phyloP scores from a whole-genome alignment of 2,113 vertebrate species.

The Myrmecobius fasciatus region DNA sequence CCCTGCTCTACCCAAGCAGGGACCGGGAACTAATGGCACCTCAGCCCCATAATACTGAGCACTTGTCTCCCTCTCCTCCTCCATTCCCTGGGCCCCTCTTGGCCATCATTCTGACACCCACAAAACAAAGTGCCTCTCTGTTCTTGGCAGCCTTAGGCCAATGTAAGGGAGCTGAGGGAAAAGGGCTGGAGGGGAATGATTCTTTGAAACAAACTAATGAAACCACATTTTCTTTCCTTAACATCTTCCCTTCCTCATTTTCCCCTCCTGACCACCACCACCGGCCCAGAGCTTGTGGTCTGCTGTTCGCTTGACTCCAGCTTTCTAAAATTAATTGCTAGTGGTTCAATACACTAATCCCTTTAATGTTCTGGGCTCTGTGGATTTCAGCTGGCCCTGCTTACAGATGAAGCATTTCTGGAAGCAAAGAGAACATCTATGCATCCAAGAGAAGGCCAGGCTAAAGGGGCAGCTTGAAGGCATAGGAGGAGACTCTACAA shows the following conservation, averaged over 20 bases:
- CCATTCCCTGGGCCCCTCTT: neutral
- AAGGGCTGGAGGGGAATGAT: neutral
- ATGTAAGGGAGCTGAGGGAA: neutral
- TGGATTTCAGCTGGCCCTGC: neutral
- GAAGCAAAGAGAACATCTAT: neutral
- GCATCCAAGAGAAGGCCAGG: neutral
- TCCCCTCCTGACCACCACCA: neutral
- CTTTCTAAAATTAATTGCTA: neutral
- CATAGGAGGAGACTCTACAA: neutral
- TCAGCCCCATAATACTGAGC: neutral
- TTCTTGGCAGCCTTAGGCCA: neutral
- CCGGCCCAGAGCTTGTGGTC: neutral
- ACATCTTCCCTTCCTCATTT: neutral
- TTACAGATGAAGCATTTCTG: neutral
- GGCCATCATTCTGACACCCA: neutral
- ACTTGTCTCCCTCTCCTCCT: neutral
- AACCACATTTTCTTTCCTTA: too few species aligned
- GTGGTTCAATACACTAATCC: neutral
- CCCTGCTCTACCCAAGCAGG: neutral
- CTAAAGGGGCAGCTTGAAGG: neutral
- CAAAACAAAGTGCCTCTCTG: neutral
- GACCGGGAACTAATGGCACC: neutral
- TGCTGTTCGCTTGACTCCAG: neutral
- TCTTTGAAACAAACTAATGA: neutral
- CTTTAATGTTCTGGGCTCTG: neutral